Base-by-base conservation (phyloP, 2,113 vertebrate genomes). In the Etheostoma cragini region DNA sequence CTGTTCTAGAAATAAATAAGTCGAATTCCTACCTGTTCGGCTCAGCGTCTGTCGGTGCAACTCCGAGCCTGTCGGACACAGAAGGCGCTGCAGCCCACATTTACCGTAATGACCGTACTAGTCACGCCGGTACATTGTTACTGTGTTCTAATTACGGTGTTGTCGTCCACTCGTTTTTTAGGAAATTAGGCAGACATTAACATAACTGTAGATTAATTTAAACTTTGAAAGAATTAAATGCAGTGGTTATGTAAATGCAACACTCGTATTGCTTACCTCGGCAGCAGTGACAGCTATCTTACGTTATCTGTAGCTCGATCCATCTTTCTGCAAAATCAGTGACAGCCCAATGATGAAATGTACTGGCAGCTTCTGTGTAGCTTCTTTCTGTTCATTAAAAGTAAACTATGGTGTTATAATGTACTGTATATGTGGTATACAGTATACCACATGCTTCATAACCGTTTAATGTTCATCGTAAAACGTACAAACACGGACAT, bases 71-170 rank as follows among this genome's bases (percentile, higher is more conserved):
- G 86, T 80, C 30, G 24, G 78, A 83, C 70, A 68, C 74, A 72
- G 57, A 22, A n/a, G 74, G 81, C 93, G 82, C 93, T 85, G 85
- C 90, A 82, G 84, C 57, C 76, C 72, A 21, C 64, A 56, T 15
- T 50, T 94, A 94, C 95, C 94, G 94, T 95, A 95, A 94, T 84
- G 84, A 60, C 22, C 0, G 1, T n/a, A 75, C 0, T 35, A 88
- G 58, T 19, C 42, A 8, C 89, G 17, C 80, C 3, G 6, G 6
- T 0, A 7, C 38, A 21, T n/a, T 53, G 24, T 22, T 3, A n/a
- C 35, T 17, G 26, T 1, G 80, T 50, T 45, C 42, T 0, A 21
- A 76, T 88, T 89, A 92, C 86, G 89, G 89, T 88, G 26, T 5
- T 57, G 21, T n/a, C 49, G 8, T 53, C 49, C 66, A 42, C 24